Evolutionary conservation across 2,797 vertebrate species (phyloP).

Genomic region (Cossypha caffra): DNA sequence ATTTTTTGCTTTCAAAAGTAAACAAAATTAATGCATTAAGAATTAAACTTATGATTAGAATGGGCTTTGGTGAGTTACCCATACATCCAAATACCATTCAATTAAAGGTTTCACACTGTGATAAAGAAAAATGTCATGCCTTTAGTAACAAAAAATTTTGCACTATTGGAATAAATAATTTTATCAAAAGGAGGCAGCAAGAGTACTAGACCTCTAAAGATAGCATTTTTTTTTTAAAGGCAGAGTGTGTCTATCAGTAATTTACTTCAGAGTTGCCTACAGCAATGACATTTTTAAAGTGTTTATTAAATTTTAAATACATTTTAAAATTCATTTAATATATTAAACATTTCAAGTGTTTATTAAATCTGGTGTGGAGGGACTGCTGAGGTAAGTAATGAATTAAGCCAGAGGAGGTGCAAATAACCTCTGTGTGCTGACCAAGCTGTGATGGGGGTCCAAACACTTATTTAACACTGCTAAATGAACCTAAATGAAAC

Average conservation of each 20-base stretch:
- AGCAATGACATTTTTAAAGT: not conserved
- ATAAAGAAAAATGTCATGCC: not conserved
- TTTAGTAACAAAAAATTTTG: not conserved
- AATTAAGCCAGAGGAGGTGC: not conserved
- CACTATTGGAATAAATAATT: not conserved
- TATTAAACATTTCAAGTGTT: not conserved
- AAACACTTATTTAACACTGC: not conserved
- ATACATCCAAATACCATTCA: not conserved
- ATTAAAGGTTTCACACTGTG: not conserved
- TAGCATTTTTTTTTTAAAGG: not conserved
- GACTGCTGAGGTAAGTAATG: not conserved
- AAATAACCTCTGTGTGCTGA: not conserved
- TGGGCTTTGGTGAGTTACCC: not conserved
- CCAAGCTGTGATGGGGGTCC: not conserved
- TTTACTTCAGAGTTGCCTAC: not conserved
- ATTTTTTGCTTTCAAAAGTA: not conserved
- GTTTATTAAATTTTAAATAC: not conserved
- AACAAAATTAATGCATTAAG: not conserved
- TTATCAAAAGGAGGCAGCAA: not conserved
- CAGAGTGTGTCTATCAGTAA: not conserved
- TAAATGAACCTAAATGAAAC: not conserved
- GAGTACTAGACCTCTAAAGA: not conserved
- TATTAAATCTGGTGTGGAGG: not conserved
- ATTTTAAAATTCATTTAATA: not conserved
- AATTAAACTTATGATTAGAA: not conserved